Conservation (phyloP, 2,797 vertebrate genomes). For the Oreonectes daqikongensis region DNA sequence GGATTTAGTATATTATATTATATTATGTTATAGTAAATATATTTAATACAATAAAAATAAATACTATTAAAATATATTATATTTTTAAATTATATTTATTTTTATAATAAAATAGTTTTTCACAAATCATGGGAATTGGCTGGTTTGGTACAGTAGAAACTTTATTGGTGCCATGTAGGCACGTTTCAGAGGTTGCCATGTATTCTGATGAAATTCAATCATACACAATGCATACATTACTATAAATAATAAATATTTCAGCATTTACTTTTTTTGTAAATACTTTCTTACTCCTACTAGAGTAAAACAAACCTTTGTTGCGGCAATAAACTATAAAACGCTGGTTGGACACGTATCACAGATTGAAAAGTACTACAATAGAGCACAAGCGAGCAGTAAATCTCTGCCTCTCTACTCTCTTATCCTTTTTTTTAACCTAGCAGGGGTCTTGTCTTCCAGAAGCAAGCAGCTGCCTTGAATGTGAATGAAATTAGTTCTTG, state of each 20-base stretch:
- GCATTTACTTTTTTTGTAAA: not conserved
- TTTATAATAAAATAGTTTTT: too few species aligned
- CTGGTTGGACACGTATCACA: not conserved
- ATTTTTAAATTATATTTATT: too few species aligned
- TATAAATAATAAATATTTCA: not conserved
- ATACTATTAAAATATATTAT: too few species aligned
- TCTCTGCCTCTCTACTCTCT: not conserved
- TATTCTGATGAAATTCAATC: not conserved
- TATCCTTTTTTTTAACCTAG: not conserved
- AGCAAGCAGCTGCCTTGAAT: constrained; percentile 38
- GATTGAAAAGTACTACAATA: not conserved
- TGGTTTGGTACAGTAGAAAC: too few species aligned
- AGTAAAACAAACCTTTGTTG: not conserved
- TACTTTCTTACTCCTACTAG: not conserved
- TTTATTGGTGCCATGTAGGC: too few species aligned
- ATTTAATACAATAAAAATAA: too few species aligned
- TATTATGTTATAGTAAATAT: too few species aligned
- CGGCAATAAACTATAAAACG: not conserved
- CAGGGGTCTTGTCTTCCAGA: not conserved
- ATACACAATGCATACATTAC: not conserved
- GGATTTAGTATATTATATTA: too few species aligned
- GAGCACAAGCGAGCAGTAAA: not conserved
- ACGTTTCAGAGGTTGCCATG: too few species aligned
- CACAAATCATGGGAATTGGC: too few species aligned
- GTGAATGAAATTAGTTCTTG: constrained; percentile 53